Evolutionary conservation across 2,888 invertebrate genomes (phyloP).

Genomic region (Tenthredo livida): DNA sequence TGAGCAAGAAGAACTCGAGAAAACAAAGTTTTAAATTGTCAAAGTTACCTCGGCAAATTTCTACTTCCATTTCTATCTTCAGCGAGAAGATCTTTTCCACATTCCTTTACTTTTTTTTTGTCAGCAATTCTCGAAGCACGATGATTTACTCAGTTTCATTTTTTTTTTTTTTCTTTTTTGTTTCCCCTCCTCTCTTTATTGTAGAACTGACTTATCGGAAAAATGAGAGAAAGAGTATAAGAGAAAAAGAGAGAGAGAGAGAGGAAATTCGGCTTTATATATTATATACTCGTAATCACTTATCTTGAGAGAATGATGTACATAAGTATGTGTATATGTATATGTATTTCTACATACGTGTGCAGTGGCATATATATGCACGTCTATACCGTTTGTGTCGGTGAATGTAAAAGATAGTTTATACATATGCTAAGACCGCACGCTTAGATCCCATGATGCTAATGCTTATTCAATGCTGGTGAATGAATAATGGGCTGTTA

Average conservation of each 20-base stretch:
- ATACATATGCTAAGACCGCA: slow-evolving; percentile 63
- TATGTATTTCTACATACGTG: not conserved
- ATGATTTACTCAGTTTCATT: not conserved
- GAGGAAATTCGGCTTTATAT: not conserved
- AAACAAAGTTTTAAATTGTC: slow-evolving; percentile 49
- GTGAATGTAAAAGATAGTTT: slow-evolving; percentile 50
- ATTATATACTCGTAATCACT: not conserved
- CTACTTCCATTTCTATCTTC: slow-evolving; percentile 21
- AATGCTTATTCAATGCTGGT: slow-evolving; percentile 75
- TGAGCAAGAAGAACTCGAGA: slow-evolving; percentile 32
- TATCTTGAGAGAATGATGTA: not conserved
- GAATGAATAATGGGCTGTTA: slow-evolving; percentile 77
- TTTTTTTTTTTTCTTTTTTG: not conserved
- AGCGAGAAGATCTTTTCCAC: slow-evolving; percentile 20
- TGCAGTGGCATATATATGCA: not conserved
- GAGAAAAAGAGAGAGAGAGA: not conserved
- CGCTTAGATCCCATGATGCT: slow-evolving; percentile 64
- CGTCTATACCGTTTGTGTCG: not conserved
- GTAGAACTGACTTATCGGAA: not conserved
- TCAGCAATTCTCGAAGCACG: not conserved
- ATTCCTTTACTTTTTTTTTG: not conserved
- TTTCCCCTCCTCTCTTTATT: not conserved
- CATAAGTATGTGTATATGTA: not conserved
- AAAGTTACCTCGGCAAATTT: slow-evolving; percentile 22
- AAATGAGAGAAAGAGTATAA: not conserved